A percentile compares a stretch with the other conserved stretches of the same genome.
Evolutionary conservation across 2,888 invertebrate species (phyloP).

Genomic region (Bombyx huttoni): DNA sequence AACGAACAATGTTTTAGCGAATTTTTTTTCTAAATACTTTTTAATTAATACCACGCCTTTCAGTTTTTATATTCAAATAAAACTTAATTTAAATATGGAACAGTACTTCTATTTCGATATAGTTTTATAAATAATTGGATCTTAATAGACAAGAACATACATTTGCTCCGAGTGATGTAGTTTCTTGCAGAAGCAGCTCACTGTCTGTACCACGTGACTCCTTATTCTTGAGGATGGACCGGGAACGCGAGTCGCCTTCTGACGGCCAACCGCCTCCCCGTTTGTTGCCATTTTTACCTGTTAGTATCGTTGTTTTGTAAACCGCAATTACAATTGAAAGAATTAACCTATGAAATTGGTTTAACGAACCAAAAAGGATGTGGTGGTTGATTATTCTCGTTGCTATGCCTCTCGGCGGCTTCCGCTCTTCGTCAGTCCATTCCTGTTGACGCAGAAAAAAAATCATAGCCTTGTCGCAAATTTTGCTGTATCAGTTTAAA

Average conservation of each 20-base stretch:
- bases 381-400: constrained; percentile 71
- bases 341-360: neutral
- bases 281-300: constrained; percentile 67
- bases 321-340: too few relatives aligned
- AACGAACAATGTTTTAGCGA: too few relatives aligned
- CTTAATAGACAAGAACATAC: constrained; percentile 24
- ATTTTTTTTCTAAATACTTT: too few relatives aligned
- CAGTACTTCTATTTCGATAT: too few relatives aligned
- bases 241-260: constrained; percentile 58
- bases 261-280: constrained; percentile 52
- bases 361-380: constrained; percentile 59
- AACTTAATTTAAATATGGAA: too few relatives aligned
- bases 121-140: too few relatives aligned
- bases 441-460: constrained; percentile 38
- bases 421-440: constrained; percentile 68
- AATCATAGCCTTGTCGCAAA: neutral
- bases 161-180: constrained; percentile 62
- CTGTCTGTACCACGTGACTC: constrained; percentile 69
- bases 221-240: constrained; percentile 68
- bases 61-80: too few relatives aligned
- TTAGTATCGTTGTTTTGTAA: too few relatives aligned
- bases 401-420: constrained; percentile 65
- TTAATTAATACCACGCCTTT: too few relatives aligned
- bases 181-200: constrained; percentile 63
- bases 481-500: neutral